Evolutionary conservation across 2,888 invertebrate species (phyloP).

Genomic region (Hirtodrosophila histrioides): DNA sequence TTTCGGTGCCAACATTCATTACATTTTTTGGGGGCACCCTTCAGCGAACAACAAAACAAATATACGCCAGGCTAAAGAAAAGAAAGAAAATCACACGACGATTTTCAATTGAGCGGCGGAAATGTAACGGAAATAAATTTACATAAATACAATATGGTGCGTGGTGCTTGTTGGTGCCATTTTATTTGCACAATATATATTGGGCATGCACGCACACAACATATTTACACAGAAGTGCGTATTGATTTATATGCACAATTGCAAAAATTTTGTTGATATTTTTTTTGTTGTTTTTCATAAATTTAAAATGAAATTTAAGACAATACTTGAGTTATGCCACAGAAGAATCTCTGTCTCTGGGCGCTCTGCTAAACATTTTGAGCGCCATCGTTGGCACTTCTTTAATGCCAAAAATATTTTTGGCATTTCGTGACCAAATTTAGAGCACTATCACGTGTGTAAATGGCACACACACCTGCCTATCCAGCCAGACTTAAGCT

Average conservation of each 20-base stretch:
- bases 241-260: slow-evolving; percentile 64
- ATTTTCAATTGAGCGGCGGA: slow-evolving; percentile 79
- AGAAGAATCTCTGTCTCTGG: slow-evolving; percentile 19
- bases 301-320: slow-evolving; percentile 42
- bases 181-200: slow-evolving; percentile 74
- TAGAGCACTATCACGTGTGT: slow-evolving; percentile 68
- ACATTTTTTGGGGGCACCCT: slow-evolving; percentile 10
- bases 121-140: slow-evolving; percentile 81
- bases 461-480: slow-evolving; percentile 57
- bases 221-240: slow-evolving; percentile 68
- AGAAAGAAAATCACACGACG: slow-evolving; percentile 73
- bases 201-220: slow-evolving; percentile 33
- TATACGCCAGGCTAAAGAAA: slow-evolving; percentile 32
- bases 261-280: neutral
- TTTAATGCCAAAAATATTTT: slow-evolving; percentile 59
- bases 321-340: slow-evolving; percentile 17
- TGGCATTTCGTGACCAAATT: slow-evolving; percentile 70
- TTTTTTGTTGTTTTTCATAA: slow-evolving; percentile 3
- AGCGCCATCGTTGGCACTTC: slow-evolving; percentile 36
- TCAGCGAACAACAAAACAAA: slow-evolving; percentile 39
- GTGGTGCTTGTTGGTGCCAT: slow-evolving; percentile 77
- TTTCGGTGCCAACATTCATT: slow-evolving; percentile 20
- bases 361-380: slow-evolving; percentile 1
- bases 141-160: slow-evolving; percentile 80
- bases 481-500: slow-evolving; percentile 36